Conservation (phyloP, 2,797 vertebrate species). For the Anguilla obscura region DNA sequence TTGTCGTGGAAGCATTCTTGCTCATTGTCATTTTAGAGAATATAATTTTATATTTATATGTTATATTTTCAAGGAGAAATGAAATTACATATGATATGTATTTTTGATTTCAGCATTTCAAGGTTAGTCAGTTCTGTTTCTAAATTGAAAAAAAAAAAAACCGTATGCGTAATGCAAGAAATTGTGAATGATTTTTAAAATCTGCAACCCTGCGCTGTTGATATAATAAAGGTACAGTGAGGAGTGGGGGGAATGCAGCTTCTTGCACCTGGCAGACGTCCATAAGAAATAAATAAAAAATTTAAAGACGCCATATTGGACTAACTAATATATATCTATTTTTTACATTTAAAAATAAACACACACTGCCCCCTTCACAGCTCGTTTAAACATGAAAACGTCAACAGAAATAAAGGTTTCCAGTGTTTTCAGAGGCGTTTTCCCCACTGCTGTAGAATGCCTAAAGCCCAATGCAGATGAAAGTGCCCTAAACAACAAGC, state of each 20-base stretch:
- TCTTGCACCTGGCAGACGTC: neutral
- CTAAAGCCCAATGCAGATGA: constrained; percentile 71
- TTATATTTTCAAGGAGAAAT: neutral
- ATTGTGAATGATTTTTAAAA: neutral
- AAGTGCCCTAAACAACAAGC: constrained; percentile 86
- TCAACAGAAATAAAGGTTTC: neutral
- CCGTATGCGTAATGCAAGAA: neutral
- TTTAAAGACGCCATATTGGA: neutral
- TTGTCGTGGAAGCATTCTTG: neutral
- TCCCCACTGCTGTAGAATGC: constrained; percentile 41
- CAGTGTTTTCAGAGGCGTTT: neutral
- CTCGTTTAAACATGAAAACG: constrained; percentile 29
- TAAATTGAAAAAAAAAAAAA: neutral
- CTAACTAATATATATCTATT: neutral
- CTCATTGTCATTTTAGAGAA: neutral
- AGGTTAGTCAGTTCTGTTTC: neutral
- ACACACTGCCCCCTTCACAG: neutral
- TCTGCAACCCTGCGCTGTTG: neutral
- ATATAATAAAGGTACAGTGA: neutral
- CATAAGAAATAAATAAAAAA: neutral
- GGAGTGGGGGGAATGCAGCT: neutral
- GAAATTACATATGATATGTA: neutral
- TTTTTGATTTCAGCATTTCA: neutral
- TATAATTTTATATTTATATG: neutral
- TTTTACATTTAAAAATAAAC: constrained; percentile 11